phyloP scores from a whole-genome alignment of 2,113 vertebrate species.

The Tenrec ecaudatus region DNA sequence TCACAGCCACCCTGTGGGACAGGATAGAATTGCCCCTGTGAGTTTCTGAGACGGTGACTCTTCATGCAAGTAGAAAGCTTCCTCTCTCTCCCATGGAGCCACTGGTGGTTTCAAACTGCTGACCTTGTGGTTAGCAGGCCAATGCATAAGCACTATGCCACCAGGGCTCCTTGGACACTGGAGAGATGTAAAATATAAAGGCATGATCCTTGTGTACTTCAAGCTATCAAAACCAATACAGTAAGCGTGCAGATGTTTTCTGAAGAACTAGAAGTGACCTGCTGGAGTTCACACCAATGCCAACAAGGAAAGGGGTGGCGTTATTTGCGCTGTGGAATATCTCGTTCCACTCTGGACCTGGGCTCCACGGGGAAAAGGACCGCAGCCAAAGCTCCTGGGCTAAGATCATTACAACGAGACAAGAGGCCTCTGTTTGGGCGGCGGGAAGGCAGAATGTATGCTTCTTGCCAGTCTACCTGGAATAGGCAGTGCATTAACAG shows the following conservation, averaged over 20 bases:
- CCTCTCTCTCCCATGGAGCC: too few relatives aligned
- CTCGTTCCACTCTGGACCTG: background rate
- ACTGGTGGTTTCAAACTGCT: too few relatives aligned
- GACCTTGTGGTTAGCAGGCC: too few relatives aligned
- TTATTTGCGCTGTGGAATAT: background rate
- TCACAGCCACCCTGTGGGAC: too few relatives aligned
- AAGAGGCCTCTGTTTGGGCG: constrained; percentile 44
- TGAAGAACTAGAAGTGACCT: background rate
- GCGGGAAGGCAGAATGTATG: constrained; percentile 36
- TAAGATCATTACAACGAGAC: constrained; percentile 12
- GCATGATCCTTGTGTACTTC: background rate
- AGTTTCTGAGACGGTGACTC: too few relatives aligned
- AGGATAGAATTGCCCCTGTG: too few relatives aligned
- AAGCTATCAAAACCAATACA: background rate
- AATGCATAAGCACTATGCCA: too few relatives aligned
- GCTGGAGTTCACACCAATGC: accelerated
- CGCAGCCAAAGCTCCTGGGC: background rate
- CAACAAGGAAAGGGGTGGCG: accelerated
- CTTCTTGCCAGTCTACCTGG: background rate
- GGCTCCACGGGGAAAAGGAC: background rate
- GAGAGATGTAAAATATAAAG: background rate
- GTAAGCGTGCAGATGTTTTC: background rate
- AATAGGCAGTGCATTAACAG: background rate
- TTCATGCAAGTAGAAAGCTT: too few relatives aligned
- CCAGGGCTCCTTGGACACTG: too few relatives aligned